Evolutionary conservation across 2,113 vertebrate genomes (phyloP).

Genomic region (Bubo bubo): DNA sequence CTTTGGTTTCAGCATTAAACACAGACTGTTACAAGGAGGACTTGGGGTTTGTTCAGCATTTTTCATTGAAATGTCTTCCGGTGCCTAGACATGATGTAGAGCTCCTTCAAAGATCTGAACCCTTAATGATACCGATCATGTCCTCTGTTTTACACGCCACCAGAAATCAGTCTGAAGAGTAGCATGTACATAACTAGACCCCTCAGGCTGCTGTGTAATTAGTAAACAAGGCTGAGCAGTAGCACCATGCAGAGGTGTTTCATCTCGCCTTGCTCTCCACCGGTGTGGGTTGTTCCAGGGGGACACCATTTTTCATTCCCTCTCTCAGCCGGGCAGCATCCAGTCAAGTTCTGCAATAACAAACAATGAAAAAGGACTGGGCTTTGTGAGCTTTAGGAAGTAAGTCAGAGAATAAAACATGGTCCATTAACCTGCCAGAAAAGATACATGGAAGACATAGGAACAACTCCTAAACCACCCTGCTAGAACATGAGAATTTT

Average conservation of each 20-base stretch:
- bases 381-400: constrained; percentile 42
- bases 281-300: background rate
- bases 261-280: background rate
- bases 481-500: constrained; percentile 29
- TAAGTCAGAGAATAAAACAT: constrained; percentile 53
- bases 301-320: background rate
- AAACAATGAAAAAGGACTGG: constrained; percentile 5
- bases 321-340: background rate
- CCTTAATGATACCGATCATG: background rate
- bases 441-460: constrained; percentile 52
- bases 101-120: background rate
- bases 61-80: background rate
- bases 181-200: background rate
- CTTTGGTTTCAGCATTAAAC: background rate
- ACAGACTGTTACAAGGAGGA: background rate
- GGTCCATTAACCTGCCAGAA: constrained; percentile 44
- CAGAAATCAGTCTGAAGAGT: background rate
- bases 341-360: background rate
- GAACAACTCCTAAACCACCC: constrained; percentile 29
- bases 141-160: background rate
- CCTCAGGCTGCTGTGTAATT: background rate
- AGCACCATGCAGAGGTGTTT: background rate
- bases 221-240: background rate
- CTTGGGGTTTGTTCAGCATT: background rate
- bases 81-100: background rate